Percentiles rank a stretch among this genome's conserved stretches.
phyloP scores from a whole-genome alignment of 2,797 vertebrate genomes.

The Passerculus sandwichensis region DNA sequence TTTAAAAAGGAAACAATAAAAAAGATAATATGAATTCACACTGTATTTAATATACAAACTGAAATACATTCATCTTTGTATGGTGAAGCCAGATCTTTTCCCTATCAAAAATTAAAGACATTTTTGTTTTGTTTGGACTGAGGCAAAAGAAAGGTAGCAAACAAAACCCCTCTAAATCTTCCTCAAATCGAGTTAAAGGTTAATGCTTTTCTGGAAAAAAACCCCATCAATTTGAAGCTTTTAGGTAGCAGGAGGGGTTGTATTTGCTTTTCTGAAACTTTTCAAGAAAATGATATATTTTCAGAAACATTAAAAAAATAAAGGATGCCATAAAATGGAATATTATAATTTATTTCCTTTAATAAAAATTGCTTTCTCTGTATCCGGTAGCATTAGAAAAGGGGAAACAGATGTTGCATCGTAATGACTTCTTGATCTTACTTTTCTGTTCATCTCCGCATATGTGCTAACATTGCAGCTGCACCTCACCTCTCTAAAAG shows the following conservation, averaged over 20 bases:
- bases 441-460: background rate
- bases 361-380: background rate
- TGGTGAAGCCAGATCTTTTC: background rate
- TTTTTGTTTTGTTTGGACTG: background rate
- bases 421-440: background rate
- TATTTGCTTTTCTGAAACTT: background rate
- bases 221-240: fast-evolving
- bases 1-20: background rate
- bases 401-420: background rate
- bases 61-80: background rate
- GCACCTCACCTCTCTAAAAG: background rate
- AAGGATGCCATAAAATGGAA: background rate
- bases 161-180: background rate
- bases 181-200: background rate
- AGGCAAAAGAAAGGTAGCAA: background rate
- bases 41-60: background rate
- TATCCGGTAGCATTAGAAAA: background rate
- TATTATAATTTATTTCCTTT: background rate
- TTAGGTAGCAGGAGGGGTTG: fast-evolving
- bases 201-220: background rate
- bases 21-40: background rate
- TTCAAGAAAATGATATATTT: background rate
- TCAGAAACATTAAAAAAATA: background rate
- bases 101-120: background rate
- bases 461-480: background rate